Conservation (phyloP, 1,140 invertebrate genomes). For the Thrips palmi region DNA sequence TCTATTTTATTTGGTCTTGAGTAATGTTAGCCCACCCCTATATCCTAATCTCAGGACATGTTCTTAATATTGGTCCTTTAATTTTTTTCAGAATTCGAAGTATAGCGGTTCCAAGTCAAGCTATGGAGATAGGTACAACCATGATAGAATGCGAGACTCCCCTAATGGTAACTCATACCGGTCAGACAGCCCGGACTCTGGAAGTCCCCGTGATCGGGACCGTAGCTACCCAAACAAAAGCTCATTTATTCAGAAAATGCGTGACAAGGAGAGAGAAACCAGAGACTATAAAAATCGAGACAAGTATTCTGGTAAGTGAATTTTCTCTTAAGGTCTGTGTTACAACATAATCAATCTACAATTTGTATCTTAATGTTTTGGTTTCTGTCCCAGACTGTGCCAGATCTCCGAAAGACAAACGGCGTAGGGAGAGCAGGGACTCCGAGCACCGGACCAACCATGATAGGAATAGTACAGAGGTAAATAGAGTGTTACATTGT, state of each 20-base stretch:
- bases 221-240: slow-evolving; percentile 54
- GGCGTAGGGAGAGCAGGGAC: slow-evolving; percentile 52
- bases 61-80: background rate
- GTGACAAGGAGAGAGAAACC: slow-evolving; percentile 77
- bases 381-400: slow-evolving; percentile 40
- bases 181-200: slow-evolving; percentile 47
- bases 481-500: slow-evolving; percentile 21
- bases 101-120: slow-evolving; percentile 50
- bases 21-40: no score
- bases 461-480: slow-evolving; percentile 59
- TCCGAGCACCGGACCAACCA: slow-evolving; percentile 68
- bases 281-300: slow-evolving; percentile 76
- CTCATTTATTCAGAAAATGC: slow-evolving; percentile 49
- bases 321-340: slow-evolving; percentile 6
- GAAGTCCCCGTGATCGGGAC: slow-evolving; percentile 45
- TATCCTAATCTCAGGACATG: no score
- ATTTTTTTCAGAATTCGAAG: slow-evolving; percentile 43
- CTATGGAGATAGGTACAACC: slow-evolving; percentile 33
- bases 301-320: slow-evolving; percentile 52
- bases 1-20: background rate
- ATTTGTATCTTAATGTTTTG: slow-evolving; percentile 7
- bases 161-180: slow-evolving; percentile 56
- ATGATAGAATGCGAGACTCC: slow-evolving; percentile 44
- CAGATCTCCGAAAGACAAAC: slow-evolving; percentile 66
- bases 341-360: slow-evolving; percentile 13